phyloP scores from a whole-genome alignment of 2,113 vertebrate genomes.

The Sinocyclocheilus anophthalmus region DNA sequence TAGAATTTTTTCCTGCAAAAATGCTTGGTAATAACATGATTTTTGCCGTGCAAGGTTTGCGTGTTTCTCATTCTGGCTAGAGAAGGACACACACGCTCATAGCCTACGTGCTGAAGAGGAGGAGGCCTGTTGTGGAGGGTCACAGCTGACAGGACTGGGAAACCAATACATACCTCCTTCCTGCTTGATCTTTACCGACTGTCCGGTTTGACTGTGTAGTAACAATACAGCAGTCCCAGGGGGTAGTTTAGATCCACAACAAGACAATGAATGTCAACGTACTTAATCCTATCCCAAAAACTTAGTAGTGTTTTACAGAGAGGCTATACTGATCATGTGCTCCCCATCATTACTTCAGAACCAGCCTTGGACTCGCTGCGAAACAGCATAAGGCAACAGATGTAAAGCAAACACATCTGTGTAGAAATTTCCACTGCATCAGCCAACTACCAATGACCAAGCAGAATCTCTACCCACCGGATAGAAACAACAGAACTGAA shows the following conservation, averaged over 20 bases:
- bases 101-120: constrained; percentile 48
- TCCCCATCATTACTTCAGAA: constrained; percentile 22
- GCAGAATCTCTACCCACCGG: background rate
- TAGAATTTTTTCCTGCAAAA: background rate
- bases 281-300: background rate
- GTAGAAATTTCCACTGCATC: constrained; percentile 7
- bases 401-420: constrained; percentile 6
- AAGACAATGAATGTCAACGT: constrained; percentile 30
- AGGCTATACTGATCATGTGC: background rate
- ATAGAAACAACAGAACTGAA: background rate
- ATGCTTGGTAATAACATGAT: background rate
- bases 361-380: constrained; percentile 3
- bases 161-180: constrained; percentile 47
- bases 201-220: background rate
- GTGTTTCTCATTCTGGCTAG: background rate
- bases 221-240: constrained; percentile 4
- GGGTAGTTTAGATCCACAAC: constrained; percentile 33
- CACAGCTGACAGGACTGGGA: constrained; percentile 45
- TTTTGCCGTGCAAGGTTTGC: background rate
- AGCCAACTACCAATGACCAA: constrained; percentile 11
- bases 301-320: background rate
- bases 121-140: constrained; percentile 41
- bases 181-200: constrained; percentile 41
- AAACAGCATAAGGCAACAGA: background rate
- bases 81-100: constrained; percentile 29